These are phyloP conservation scores for Lates calcarifer DNA, from an alignment of 2,113 vertebrate species.

Conservation along the genomic window DNA sequence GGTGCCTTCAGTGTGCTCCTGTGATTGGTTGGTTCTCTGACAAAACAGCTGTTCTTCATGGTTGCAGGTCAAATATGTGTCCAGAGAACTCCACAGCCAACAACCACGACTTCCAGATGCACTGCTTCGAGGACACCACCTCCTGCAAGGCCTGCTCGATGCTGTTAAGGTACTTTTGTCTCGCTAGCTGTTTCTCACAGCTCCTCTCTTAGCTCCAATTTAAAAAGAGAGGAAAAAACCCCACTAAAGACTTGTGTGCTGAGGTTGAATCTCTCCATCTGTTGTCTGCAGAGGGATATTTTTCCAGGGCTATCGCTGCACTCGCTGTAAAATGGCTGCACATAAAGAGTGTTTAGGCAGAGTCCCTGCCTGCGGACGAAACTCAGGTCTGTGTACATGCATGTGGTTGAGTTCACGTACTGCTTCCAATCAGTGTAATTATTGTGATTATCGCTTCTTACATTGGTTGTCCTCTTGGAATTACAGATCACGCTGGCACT, in stretches of 20 bases:
- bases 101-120: slow-evolving; percentile 96
- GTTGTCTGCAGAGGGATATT: slow-evolving; percentile 88
- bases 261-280: background rate
- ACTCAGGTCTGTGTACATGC: slow-evolving; percentile 80
- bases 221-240: background rate
- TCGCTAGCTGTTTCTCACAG: background rate
- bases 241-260: background rate
- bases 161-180: slow-evolving; percentile 88
- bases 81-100: slow-evolving; percentile 90
- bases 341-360: slow-evolving; percentile 97
- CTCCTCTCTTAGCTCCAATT: background rate
- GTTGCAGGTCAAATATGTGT: slow-evolving; percentile 92
- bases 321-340: slow-evolving; percentile 89
- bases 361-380: slow-evolving; percentile 85
- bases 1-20: background rate
- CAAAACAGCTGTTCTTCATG: background rate
- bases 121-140: slow-evolving; percentile 93
- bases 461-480: slow-evolving; percentile 14
- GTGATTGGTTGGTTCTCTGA: background rate
- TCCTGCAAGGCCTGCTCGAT: slow-evolving; percentile 94
- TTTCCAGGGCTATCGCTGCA: slow-evolving; percentile 94
- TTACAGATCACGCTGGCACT: slow-evolving; percentile 71
- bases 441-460: background rate
- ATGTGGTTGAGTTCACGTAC: background rate
- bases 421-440: slow-evolving; percentile 39